Percentiles rank a stretch among this genome's conserved stretches.
phyloP scores from a whole-genome alignment of 2,797 vertebrate species.

The Chloroceryle amazona region DNA sequence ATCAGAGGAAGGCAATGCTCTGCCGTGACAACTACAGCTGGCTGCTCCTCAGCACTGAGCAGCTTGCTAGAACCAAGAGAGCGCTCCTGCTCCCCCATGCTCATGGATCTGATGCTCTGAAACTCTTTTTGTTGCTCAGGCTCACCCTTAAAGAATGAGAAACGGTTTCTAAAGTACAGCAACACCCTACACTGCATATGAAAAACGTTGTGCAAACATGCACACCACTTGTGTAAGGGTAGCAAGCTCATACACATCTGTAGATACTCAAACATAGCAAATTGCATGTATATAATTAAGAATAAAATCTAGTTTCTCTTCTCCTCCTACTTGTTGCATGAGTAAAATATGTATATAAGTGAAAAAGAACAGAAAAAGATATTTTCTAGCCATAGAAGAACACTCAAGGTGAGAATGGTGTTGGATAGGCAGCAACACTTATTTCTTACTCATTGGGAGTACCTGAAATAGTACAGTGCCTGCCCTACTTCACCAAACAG shows the following conservation, averaged over 20 bases:
- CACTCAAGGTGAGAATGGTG: background rate
- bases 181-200: background rate
- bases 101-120: background rate
- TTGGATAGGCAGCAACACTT: background rate
- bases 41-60: background rate
- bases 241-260: fast-evolving
- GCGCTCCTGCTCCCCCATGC: background rate
- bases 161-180: background rate
- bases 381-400: background rate
- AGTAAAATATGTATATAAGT: background rate
- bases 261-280: background rate
- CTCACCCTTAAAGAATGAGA: background rate
- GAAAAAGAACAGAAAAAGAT: background rate
- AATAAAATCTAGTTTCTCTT: background rate
- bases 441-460: background rate
- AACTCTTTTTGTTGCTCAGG: background rate
- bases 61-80: background rate
- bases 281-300: background rate
- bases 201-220: background rate
- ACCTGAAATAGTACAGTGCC: background rate
- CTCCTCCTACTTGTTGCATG: background rate
- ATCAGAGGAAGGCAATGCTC: background rate
- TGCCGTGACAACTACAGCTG: background rate
- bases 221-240: background rate
- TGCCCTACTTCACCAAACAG: background rate